Base-by-base conservation (phyloP, 2,113 vertebrate species). In the Scalopus aquaticus region DNA sequence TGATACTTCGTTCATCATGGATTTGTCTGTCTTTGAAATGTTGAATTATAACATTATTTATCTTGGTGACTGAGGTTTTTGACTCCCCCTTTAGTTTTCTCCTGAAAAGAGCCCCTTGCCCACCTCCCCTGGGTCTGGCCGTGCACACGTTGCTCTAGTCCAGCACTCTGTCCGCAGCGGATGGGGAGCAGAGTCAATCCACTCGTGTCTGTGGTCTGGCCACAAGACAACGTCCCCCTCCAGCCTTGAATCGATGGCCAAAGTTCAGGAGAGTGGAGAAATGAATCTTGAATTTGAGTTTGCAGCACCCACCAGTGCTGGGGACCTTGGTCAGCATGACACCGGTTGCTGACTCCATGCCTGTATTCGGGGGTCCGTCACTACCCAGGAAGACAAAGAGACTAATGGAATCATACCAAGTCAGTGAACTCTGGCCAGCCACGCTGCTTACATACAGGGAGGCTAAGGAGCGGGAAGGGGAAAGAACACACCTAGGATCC, bases 241-340 rank as follows among this genome's bases (percentile, higher is more conserved):
- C n/a, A 78, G 26, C 51, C 44, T 58, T 42, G 60, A 82, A 56
- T 32, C 37, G 19, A 26, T 12, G 9, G 39, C 28, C 12, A 24
- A 86, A 60, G n/a, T 80, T 64, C 54, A 51, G 72, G 74, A 81
- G 49, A 80, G 42, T 46, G 26, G 26, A 88, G 65, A 70, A 77
- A 28, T 42, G n/a, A 37, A 81, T 89, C 32, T 70, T 65, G 32
- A 56, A 49, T 64, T 80, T 81, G 42, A 32, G 30, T 64, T 70
- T 85, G 51, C 19, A 6, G 56, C 51, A 5, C 60, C 3, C 35
- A 3, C 10, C 37, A 32, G 46, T 67, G n/a, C 56, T 74, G 6
- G 42, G 37, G 39, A 3, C 13, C 17, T 2, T 2, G 28, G 49
- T 77, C 72, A 62, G 32, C 46, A 2, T 6, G 44, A n/a, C 10